Percentiles rank a stretch among this genome's conserved stretches.
Conservation (phyloP, 2,113 vertebrate genomes). For the Tychaedon coryphoeus region DNA sequence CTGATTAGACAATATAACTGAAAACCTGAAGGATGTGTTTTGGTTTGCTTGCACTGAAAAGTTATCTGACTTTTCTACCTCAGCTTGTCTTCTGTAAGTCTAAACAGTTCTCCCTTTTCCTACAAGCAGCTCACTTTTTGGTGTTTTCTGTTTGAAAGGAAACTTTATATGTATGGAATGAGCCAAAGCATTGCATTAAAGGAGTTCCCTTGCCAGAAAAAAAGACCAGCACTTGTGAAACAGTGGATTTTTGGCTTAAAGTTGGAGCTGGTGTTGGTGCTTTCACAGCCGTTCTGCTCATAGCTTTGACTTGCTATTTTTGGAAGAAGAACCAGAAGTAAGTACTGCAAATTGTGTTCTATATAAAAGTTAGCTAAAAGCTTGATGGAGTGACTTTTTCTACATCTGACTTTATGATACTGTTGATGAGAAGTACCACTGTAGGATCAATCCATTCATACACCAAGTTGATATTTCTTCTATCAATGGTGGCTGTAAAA, state of each 20-base stretch:
- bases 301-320: slow-evolving; percentile 94
- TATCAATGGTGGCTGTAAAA: background rate
- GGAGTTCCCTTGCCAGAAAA: slow-evolving; percentile 87
- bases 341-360: slow-evolving; percentile 8
- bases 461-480: background rate
- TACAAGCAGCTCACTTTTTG: background rate
- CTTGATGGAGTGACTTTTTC: background rate
- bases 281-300: slow-evolving; percentile 85
- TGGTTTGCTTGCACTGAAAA: background rate
- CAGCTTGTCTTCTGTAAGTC: background rate
- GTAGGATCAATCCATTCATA: background rate
- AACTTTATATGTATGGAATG: slow-evolving; percentile 91
- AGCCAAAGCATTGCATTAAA: slow-evolving; percentile 89
- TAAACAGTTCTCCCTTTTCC: background rate
- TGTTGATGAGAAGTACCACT: background rate
- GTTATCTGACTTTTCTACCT: background rate
- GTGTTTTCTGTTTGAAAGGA: slow-evolving; percentile 74
- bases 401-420: background rate
- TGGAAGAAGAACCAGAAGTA: slow-evolving; percentile 99
- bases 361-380: background rate
- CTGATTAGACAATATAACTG: background rate
- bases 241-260: slow-evolving; percentile 91
- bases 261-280: slow-evolving; percentile 85
- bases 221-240: slow-evolving; percentile 82
- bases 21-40: background rate